These are phyloP conservation scores for Aphelinus atriplicis DNA, from an alignment of 1,140 invertebrate species.

Conservation along the genomic window DNA sequence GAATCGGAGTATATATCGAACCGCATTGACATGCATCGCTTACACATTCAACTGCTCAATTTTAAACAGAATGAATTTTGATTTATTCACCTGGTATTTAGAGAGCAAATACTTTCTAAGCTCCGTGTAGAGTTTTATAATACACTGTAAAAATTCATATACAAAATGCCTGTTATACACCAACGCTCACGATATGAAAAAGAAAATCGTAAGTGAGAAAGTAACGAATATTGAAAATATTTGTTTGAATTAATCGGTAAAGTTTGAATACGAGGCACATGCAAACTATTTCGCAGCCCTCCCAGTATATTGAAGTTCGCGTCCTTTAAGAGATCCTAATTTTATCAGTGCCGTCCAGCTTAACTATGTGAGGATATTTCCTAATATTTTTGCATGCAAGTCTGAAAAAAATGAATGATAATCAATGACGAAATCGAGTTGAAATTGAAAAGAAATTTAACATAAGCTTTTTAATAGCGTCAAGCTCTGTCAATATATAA, in stretches of 20 bases:
- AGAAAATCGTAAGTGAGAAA: slow-evolving; percentile 6
- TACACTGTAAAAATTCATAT: slow-evolving; percentile 24
- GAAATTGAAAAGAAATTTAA: slow-evolving; percentile 48
- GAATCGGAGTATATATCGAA: too few species aligned
- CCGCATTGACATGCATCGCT: too few species aligned
- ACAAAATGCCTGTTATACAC: slow-evolving; percentile 1
- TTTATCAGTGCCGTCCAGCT: slow-evolving; percentile 68
- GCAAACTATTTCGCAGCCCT: slow-evolving; percentile 43
- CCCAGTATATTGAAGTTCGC: slow-evolving; percentile 50
- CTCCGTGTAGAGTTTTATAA: slow-evolving; percentile 26
- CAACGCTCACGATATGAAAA: neutral
- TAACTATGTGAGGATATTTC: slow-evolving; percentile 65
- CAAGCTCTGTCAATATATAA: slow-evolving; percentile 23
- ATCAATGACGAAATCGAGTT: slow-evolving; percentile 38
- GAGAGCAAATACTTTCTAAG: slow-evolving; percentile 20
- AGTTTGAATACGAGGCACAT: slow-evolving; percentile 14
- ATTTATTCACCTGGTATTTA: neutral
- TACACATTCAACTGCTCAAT: neutral
- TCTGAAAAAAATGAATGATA: slow-evolving; percentile 42
- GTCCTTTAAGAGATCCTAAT: slow-evolving; percentile 65
- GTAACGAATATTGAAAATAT: slow-evolving; percentile 15
- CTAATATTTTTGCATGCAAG: slow-evolving; percentile 64
- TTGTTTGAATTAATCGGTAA: slow-evolving; percentile 18
- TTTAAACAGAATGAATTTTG: slow-evolving; percentile 1
- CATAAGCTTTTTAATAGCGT: slow-evolving; percentile 31